Evolutionary conservation across 2,797 vertebrate genomes (phyloP).

Genomic region (Loris lydekkerianus): DNA sequence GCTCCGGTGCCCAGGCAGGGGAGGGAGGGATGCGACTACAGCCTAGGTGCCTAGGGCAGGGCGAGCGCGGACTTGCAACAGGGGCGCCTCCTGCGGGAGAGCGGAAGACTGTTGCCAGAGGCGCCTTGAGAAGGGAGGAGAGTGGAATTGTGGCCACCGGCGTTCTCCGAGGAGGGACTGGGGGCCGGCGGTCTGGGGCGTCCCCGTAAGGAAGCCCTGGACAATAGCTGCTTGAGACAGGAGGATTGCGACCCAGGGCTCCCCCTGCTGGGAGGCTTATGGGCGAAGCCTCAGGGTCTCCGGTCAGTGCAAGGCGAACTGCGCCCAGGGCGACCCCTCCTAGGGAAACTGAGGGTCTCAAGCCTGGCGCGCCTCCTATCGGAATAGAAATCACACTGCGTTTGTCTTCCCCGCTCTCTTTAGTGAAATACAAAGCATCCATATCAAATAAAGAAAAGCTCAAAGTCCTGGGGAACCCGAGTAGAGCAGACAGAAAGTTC

Average conservation of each 20-base stretch:
- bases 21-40: slow-evolving; percentile 27
- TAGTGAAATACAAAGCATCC: slow-evolving; percentile 44
- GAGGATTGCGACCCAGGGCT: not conserved
- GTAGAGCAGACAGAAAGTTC: slow-evolving; percentile 58
- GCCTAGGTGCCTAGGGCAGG: slow-evolving; percentile 50
- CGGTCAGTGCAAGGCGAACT: not conserved
- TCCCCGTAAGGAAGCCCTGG: not conserved
- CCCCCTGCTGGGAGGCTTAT: slow-evolving; percentile 35
- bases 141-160: not conserved
- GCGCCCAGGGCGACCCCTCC: not conserved
- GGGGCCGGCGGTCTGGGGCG: not conserved
- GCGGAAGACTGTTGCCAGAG: not conserved
- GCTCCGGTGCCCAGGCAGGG: slow-evolving; percentile 33
- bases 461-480: slow-evolving; percentile 34
- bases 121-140: not conserved
- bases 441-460: slow-evolving; percentile 59
- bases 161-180: not conserved
- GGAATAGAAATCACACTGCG: not conserved
- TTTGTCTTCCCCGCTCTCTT: not conserved
- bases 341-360: not conserved
- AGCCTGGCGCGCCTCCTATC: slow-evolving; percentile 57
- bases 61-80: not conserved
- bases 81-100: slow-evolving; percentile 5
- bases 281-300: not conserved
- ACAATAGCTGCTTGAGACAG: not conserved